Evolutionary conservation across 2,888 invertebrate genomes (phyloP), one percentile per base, ranked within the genome.

Genomic region (Neoscelio sp.): DNA sequence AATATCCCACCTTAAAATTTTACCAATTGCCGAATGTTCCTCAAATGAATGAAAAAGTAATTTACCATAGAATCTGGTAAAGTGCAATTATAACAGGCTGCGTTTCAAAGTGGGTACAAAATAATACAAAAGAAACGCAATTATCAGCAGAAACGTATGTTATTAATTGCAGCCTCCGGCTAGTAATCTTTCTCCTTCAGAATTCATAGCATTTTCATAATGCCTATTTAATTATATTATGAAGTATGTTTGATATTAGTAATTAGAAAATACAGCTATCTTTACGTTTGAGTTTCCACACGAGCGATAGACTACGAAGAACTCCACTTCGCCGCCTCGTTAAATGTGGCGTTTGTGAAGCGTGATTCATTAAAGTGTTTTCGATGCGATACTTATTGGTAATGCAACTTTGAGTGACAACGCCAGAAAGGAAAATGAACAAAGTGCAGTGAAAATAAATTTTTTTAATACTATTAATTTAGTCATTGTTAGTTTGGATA

Each of bases 191-290:
- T 73, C 56, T 64, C 23, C 58, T 40, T 0, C 23, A 38, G 64
- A 64, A 73, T 54, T 62, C 73, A 73, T 73, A 56, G 56, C 52
- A 67, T 75, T 76, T 73, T 75, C 58, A 75, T 65, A 74, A 74
- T 64, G 33, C 35, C 67, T 68, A 76, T 56, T 76, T 76, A 67
- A 76, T 76, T 67, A 68, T 67, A 54, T 62, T 68, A 75, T 62
- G 50, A 68, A 68, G 62, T 68, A 23, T 8, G 46, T 62, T 62
- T 62, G 75, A 62, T 75, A 68, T 75, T 48, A 68, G 75, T 68
- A 68, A 75, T 75, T 75, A 75, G 18, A 44, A 52, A 33, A 62
- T 23, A 23, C 68, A 54, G 64, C 67, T 68, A 60, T 62, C 54
- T 20, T 35, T 52, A 58, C 56, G 67, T 71, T 46, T 28, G 44